These are phyloP conservation scores for human (Homo sapiens) DNA, from an alignment of 2,113 vertebrate species.

Conservation along the genomic window GRCh38 chr5:134149501-134150000, in stretches of 20 bases:
- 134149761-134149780: conserved; percentile 45
- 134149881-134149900: conserved; percentile 49
- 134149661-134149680: conserved; percentile 66
- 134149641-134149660: conserved; percentile 62
- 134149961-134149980: neutral
- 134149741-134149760: conserved; percentile 62
- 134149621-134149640: neutral
- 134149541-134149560: conserved; percentile 76
- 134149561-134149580: conserved; percentile 76
- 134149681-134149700: conserved; percentile 64
- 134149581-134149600: conserved; percentile 64
- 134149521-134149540: conserved; percentile 83
- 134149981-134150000: neutral
- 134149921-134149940: neutral
- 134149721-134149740: conserved; percentile 51
- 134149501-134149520: conserved; percentile 70
- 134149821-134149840: conserved; percentile 39
- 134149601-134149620: neutral
- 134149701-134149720: conserved; percentile 28
- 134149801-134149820: neutral
- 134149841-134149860: neutral
- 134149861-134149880: conserved; percentile 56
- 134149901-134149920: conserved; percentile 45
- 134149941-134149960: conserved; percentile 13
- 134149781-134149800: conserved; percentile 63